Evolutionary conservation across 2,797 vertebrate species (phyloP).

Genomic region (Jordanella pulchra): DNA sequence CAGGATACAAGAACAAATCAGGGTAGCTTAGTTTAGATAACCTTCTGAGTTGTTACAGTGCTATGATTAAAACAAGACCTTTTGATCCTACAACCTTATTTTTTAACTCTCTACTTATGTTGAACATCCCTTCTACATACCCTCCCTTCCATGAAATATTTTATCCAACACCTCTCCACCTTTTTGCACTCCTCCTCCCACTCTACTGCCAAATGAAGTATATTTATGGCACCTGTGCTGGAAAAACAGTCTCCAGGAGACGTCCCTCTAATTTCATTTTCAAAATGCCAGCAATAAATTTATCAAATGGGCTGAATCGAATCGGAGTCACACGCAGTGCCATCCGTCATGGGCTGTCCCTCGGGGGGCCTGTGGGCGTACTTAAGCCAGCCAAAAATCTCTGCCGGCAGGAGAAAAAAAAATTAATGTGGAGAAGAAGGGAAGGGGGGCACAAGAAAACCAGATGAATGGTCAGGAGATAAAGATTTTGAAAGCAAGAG

Average conservation of each 20-base stretch:
- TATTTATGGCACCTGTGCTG: conserved; percentile 81
- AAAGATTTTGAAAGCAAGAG: conserved; percentile 42
- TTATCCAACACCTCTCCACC: conserved; percentile 57
- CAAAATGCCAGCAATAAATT: conserved; percentile 82
- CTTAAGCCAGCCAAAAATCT: conserved; percentile 73
- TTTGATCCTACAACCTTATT: conserved; percentile 69
- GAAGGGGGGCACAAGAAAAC: conserved; percentile 35
- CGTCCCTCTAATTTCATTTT: conserved; percentile 79
- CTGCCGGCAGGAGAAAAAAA: conserved; percentile 55
- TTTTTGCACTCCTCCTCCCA: conserved; percentile 44
- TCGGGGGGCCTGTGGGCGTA: conserved; percentile 71
- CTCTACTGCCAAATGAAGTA: conserved; percentile 72
- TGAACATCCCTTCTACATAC: conserved; percentile 41
- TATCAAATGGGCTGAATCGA: conserved; percentile 75
- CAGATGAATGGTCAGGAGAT: conserved; percentile 47
- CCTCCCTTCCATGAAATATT: conserved; percentile 47
- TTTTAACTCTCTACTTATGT: conserved; percentile 43
- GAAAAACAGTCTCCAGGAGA: conserved; percentile 77
- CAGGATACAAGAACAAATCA: conserved; percentile 20
- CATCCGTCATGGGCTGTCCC: conserved; percentile 76
- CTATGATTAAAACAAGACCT: conserved; percentile 61
- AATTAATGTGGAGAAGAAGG: conserved; percentile 32
- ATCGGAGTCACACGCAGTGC: conserved; percentile 75
- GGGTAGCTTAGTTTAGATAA: conserved; percentile 38
- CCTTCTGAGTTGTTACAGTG: conserved; percentile 54